Evolutionary conservation across 37 sponge, comb jelly and placozoan species (phyloP), one percentile per base, ranked within the genome.

Genomic region (Eunapius fragilis): DNA sequence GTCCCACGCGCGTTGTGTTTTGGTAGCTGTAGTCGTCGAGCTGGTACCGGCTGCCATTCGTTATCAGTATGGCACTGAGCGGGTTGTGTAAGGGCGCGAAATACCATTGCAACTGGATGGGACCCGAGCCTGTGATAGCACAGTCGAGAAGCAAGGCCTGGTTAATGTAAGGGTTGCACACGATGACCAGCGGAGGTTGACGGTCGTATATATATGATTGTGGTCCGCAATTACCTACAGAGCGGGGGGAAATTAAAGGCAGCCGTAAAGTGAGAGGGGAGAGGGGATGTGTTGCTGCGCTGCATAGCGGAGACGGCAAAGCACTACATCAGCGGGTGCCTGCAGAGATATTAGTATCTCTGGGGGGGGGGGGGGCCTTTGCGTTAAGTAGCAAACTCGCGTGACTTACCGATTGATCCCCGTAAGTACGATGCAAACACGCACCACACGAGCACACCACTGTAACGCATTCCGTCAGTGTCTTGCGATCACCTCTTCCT

Each of bases 91-190:
- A 11, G n/a, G 71, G 71, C 25, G 72, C 71, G 67, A 82, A 82
- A 24, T 82, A 82, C 82, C 82, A 82, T 10, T 71, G 35, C 25
- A 82, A 37, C 26, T 25, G 19, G n/a, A 22, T 72, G 0, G 71
- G 24, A 10, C 34, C 25, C 3, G 82, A 14, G 14, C 82, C 82
- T 0, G 26, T 35, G 26, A 71, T 37, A 2, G 37, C 25, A 27
- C 82, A 82, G 28, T 71, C 82, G 25, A 82, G 41, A 13, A 32
- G 72, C 7, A 82, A 19, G 17, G 27, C 26, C n/a, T 33, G 22
- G 69, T 71, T 70, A 31, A 71, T 37, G 69, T 82, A 82, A 31
- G 82, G 82, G 71, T 82, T 82, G 38, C 82, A 82, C n/a, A 36
- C 82, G 13, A 82, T 34, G 37, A 71, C 72, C n/a, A n/a, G 47